These are phyloP conservation scores for Melieria omissa DNA, from an alignment of 2,888 invertebrate genomes.

Conservation along the genomic window DNA sequence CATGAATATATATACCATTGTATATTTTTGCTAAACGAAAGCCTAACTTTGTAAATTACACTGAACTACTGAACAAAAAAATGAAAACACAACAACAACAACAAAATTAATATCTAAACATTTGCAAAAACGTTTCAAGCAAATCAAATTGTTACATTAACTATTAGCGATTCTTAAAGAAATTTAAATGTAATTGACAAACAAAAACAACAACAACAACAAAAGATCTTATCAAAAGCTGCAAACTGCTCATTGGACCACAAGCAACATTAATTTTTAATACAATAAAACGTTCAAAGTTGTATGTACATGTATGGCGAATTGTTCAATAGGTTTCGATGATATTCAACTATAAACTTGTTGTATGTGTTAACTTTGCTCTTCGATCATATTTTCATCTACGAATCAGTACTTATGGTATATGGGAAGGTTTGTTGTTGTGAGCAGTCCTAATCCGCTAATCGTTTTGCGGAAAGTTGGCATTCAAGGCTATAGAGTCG, in stretches of 20 bases:
- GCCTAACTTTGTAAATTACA: neutral
- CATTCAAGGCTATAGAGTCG: too few relatives aligned
- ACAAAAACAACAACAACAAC: neutral
- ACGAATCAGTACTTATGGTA: too few relatives aligned
- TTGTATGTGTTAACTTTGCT: neutral
- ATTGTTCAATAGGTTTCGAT: neutral
- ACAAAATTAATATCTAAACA: neutral
- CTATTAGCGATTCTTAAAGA: too few relatives aligned
- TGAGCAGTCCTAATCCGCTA: too few relatives aligned
- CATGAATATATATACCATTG: neutral
- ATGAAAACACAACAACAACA: neutral
- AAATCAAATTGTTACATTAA: too few relatives aligned
- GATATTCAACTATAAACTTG: neutral
- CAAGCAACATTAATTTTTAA: neutral
- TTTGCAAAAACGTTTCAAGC: neutral
- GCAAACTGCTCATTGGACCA: neutral
- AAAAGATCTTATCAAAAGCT: neutral
- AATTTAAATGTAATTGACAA: neutral
- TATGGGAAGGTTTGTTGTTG: too few relatives aligned
- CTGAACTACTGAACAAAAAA: neutral
- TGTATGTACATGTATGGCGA: neutral
- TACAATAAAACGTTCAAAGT: neutral
- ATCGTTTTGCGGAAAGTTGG: too few relatives aligned
- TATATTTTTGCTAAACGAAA: conserved; percentile 2
- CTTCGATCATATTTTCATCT: neutral